Evolutionary conservation across 2,113 vertebrate genomes (phyloP).

Genomic region (Trichomycterus rosablanca): DNA sequence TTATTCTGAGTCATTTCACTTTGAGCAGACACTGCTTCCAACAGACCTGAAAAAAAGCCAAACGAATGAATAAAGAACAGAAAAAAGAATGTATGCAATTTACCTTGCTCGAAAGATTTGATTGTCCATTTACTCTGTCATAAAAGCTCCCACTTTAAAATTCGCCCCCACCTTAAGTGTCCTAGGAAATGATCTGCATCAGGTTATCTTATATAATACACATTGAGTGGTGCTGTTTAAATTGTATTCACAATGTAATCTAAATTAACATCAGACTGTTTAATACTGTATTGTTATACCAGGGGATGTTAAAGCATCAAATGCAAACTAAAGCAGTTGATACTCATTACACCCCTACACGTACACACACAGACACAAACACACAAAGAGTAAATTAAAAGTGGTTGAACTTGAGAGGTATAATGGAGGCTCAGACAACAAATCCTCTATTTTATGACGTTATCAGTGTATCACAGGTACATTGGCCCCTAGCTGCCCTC

Average conservation of each 20-base stretch:
- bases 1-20: slow-evolving; percentile 35
- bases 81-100: slow-evolving; percentile 10
- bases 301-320: slow-evolving; percentile 19
- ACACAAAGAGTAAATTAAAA: slow-evolving; percentile 19
- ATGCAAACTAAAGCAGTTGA: slow-evolving; percentile 17
- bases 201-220: slow-evolving; percentile 10
- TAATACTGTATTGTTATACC: slow-evolving; percentile 6
- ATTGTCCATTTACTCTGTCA: slow-evolving; percentile 6
- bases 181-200: slow-evolving; percentile 3
- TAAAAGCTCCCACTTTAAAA: background rate
- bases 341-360: background rate
- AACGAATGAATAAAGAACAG: background rate
- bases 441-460: slow-evolving; percentile 1
- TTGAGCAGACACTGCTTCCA: slow-evolving; percentile 6
- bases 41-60: background rate
- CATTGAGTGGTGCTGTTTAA: slow-evolving; percentile 1
- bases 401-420: slow-evolving; percentile 19
- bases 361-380: background rate
- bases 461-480: slow-evolving; percentile 25
- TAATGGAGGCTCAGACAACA: slow-evolving; percentile 1
- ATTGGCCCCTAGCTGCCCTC: slow-evolving; percentile 20
- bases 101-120: slow-evolving; percentile 4
- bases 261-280: slow-evolving; percentile 16
- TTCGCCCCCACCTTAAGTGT: background rate
- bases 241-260: slow-evolving; percentile 1